Base-by-base conservation (phyloP, 2,888 invertebrate species). In the Harpalus rubripes region DNA sequence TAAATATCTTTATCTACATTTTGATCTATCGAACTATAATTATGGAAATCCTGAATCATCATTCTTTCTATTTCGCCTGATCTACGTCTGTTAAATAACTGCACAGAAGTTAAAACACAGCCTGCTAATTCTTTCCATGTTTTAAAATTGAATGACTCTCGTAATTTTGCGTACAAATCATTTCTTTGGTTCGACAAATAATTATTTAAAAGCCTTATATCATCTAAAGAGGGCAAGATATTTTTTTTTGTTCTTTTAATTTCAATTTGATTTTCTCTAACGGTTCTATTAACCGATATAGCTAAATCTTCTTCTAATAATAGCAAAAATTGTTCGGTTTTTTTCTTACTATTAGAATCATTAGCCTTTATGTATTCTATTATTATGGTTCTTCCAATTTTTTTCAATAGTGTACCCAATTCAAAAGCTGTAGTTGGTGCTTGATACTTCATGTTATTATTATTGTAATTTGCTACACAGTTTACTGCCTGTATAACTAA, bases 91-190 rank as follows among this genome's bases (percentile, higher is more conserved):
- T 83, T 83, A 32, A 83, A 58, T 59, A 74, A n/a, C 26, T 56
- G 86, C 10, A 87, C 8, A 1, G 82, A 79, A 32, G 86, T 86
- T 15, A 87, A 56, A 18, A 86, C 85, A 12, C 39, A 39, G 44
- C 84, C 39, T 10, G 85, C 56, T 15, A 87, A 32, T 56, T 68
- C 16, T 58, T 72, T 85, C 86, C 87, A 87, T 12, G 56, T 81
- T 68, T 84, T 15, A 15, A 52, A 22, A 63, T 15, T 16, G 61
- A 86, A 86, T 18, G 41, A 22, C 4, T 61, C 12, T 56, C 32
- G 32, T 61, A 61, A 61, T 16, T 61, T 61, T 18, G 16, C 18
- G 44, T 44, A 44, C 44, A 44, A 44, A 44, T 44, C 44, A 44
- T 61, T 61, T 61, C 18, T 61, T 61, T 61, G 8, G 8, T 15